phyloP scores from a whole-genome alignment of 2,797 vertebrate genomes.

The Melanotaenia nigrans region DNA sequence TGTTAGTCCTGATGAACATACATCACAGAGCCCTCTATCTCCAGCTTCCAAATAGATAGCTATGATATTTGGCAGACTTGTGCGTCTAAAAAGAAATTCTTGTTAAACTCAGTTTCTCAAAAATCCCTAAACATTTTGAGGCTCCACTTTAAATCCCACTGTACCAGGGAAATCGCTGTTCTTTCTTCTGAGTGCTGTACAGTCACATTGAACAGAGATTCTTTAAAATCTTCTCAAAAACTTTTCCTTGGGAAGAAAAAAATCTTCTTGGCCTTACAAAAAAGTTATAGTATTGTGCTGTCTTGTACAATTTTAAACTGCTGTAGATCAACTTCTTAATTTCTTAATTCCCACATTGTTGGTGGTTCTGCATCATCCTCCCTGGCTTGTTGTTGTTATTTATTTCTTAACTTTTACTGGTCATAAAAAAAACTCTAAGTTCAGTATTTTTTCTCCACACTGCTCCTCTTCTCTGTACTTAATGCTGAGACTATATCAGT shows the following conservation, averaged over 20 bases:
- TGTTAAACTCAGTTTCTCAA: background rate
- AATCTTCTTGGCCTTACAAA: background rate
- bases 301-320: background rate
- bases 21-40: no score
- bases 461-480: background rate
- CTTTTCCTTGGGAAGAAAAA: background rate
- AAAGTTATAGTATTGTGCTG: constrained; percentile 6
- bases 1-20: no score
- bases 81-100: background rate
- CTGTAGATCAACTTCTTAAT: background rate
- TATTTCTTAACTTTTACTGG: constrained; percentile 4
- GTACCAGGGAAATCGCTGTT: background rate
- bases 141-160: background rate
- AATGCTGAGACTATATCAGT: constrained; percentile 4
- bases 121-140: background rate
- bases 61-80: background rate
- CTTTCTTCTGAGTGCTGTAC: background rate
- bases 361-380: background rate
- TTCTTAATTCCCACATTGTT: background rate
- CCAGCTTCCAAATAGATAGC: no score
- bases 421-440: constrained; percentile 35
- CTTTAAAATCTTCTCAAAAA: background rate
- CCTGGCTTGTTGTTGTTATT: constrained; percentile 34
- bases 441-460: background rate
- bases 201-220: background rate